Percentiles rank a stretch among this genome's conserved stretches.
Evolutionary conservation across 1,140 invertebrate species (phyloP).

Genomic region (Belonocnema kinseyi): DNA sequence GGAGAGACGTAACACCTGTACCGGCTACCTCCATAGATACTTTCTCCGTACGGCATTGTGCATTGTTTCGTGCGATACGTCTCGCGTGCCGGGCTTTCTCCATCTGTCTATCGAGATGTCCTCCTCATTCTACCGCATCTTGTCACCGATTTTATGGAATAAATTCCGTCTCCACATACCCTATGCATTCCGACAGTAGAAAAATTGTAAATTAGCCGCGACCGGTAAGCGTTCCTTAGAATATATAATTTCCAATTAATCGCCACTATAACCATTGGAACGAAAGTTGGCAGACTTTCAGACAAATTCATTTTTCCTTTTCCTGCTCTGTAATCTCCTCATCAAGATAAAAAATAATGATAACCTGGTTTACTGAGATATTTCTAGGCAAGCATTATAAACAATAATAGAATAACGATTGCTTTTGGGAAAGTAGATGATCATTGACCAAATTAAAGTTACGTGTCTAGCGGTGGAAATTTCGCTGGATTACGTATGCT

Average conservation of each 20-base stretch:
- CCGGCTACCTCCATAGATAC: slow-evolving; percentile 40
- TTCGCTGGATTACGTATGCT: slow-evolving; percentile 52
- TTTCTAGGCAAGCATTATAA: no score
- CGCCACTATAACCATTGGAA: not conserved
- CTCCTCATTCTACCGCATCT: not conserved
- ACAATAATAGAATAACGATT: no score
- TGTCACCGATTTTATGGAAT: slow-evolving; percentile 2
- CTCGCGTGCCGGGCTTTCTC: slow-evolving; percentile 31
- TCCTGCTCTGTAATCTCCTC: no score
- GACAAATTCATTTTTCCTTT: no score
- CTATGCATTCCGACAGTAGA: not conserved
- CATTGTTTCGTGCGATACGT: slow-evolving; percentile 48
- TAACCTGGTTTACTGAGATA: no score
- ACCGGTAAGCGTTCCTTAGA: not conserved
- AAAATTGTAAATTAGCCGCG: not conserved
- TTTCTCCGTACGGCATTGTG: slow-evolving; percentile 52
- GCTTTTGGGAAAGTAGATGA: no score
- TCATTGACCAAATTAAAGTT: not conserved
- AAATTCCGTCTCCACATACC: not conserved
- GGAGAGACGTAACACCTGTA: not conserved
- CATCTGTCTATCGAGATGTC: slow-evolving; percentile 4
- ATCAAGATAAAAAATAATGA: no score
- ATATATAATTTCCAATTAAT: not conserved
- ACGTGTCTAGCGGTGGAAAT: slow-evolving; percentile 44
- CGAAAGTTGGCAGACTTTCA: not conserved